Evolutionary conservation across 2,888 invertebrate species (phyloP), one percentile per base, ranked within the genome.

Genomic region (Alentia gelatinosa): DNA sequence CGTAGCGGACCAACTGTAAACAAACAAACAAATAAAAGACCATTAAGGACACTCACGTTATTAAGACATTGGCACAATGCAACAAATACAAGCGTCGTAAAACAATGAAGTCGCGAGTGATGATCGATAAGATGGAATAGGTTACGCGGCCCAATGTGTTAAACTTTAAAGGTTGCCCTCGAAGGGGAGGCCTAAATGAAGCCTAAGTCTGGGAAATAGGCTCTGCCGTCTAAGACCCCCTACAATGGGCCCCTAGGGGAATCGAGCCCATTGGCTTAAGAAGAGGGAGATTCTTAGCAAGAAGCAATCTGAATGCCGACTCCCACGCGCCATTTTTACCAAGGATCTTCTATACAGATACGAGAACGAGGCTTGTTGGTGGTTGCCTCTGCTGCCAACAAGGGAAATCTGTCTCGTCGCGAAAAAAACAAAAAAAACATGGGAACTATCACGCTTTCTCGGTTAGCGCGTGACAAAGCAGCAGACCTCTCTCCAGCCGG

Each of bases 1-100:
- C 83, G 40, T 83, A 83, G n/a, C 83, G 83, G 23, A 83, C 83
- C 83, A 83, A 83, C 83, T 83, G 83, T 23, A 83, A 83, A 40
- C 30, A 68, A 12, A 68, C 9, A 56, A 56, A 56, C n/a, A n/a
- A 47, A 47, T 47, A 47, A 47, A 7, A 47, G 47, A 47, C 9
- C n/a, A n/a, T n/a, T n/a, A n/a, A n/a, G n/a, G n/a, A n/a, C n/a
- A n/a, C n/a, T n/a, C n/a, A n/a, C n/a, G n/a, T n/a, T n/a, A n/a
- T n/a, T n/a, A n/a, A n/a, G n/a, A n/a, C n/a, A n/a, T n/a, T n/a
- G n/a, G n/a, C n/a, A n/a, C n/a, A n/a, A n/a, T n/a, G n/a, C n/a
- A n/a, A n/a, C n/a, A n/a, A n/a, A n/a, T n/a, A n/a, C n/a, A n/a
- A n/a, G n/a, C n/a, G n/a, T n/a, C n/a, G n/a, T n/a, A n/a, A n/a